Evolutionary conservation across 2,797 vertebrate species (phyloP).

Genomic region (Takifugu rubripes): DNA sequence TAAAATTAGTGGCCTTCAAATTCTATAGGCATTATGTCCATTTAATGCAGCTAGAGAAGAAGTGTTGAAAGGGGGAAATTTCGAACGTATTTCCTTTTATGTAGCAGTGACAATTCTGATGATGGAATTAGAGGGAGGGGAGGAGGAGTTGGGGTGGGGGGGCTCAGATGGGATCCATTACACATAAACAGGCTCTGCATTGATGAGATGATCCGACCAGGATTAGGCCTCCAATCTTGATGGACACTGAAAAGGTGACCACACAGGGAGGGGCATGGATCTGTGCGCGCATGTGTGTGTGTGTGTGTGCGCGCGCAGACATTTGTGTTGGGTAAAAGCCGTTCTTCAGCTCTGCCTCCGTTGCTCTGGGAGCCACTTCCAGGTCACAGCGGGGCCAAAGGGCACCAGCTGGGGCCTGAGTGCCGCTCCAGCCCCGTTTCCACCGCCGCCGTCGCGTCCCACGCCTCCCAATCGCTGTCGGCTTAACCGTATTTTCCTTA

Average conservation of each 20-base stretch:
- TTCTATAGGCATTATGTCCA: too few relatives aligned
- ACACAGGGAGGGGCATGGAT: slow-evolving; percentile 48
- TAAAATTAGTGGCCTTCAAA: too few relatives aligned
- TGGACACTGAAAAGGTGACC: slow-evolving; percentile 77
- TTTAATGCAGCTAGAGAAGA: too few relatives aligned
- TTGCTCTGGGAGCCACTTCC: slow-evolving; percentile 39
- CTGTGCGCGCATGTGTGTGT: slow-evolving; percentile 15
- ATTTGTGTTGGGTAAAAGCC: not conserved
- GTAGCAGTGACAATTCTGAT: not conserved
- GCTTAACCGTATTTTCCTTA: not conserved
- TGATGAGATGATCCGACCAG: slow-evolving; percentile 75
- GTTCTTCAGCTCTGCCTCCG: not conserved
- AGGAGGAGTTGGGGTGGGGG: slow-evolving; percentile 5
- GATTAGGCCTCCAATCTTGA: slow-evolving; percentile 77
- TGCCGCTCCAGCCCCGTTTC: slow-evolving; percentile 23
- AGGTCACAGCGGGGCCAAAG: slow-evolving; percentile 58
- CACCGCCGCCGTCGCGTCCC: slow-evolving; percentile 1
- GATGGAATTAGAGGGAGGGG: not conserved
- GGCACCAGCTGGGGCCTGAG: slow-evolving; percentile 24
- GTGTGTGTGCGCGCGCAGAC: not conserved
- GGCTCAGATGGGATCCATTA: slow-evolving; percentile 72
- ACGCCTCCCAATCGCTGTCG: not conserved
- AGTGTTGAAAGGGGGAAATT: too few relatives aligned
- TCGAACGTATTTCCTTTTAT: not conserved
- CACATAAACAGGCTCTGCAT: slow-evolving; percentile 73